These are phyloP conservation scores for Odiellus spinosus DNA, from an alignment of 2,888 invertebrate genomes.

Conservation along the genomic window DNA sequence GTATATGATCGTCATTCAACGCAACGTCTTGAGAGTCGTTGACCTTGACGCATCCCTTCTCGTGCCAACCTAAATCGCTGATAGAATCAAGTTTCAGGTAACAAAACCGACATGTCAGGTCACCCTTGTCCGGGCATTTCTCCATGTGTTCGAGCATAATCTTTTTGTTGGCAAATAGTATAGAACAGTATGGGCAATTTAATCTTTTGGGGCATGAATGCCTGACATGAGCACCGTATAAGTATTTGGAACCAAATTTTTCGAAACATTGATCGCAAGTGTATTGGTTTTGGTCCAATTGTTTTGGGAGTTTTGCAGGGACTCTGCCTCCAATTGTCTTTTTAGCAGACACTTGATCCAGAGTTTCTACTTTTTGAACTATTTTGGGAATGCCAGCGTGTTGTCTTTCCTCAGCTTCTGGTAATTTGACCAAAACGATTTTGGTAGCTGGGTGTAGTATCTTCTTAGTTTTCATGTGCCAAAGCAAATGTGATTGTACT, in stretches of 20 bases:
- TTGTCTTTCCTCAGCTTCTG: background rate
- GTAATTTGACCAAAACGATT: background rate
- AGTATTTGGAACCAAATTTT: background rate
- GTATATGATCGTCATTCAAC: background rate
- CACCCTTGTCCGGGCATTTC: too few species aligned
- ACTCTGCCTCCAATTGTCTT: background rate
- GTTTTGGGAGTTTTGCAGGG: background rate
- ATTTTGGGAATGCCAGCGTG: background rate
- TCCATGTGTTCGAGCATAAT: background rate
- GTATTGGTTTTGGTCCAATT: background rate
- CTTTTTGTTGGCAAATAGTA: background rate
- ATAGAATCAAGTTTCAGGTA: background rate
- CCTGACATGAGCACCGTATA: background rate
- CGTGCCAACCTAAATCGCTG: background rate
- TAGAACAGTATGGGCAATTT: background rate
- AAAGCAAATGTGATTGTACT: background rate
- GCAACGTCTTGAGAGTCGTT: background rate
- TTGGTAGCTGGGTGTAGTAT: background rate
- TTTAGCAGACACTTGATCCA: background rate
- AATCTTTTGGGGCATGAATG: background rate
- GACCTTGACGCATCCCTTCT: background rate
- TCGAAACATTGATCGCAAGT: background rate
- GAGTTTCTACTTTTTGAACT: background rate
- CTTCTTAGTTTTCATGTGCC: background rate
- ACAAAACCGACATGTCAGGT: background rate